phyloP scores from a whole-genome alignment of 2,888 invertebrate genomes.

The Cephus sareptanus region DNA sequence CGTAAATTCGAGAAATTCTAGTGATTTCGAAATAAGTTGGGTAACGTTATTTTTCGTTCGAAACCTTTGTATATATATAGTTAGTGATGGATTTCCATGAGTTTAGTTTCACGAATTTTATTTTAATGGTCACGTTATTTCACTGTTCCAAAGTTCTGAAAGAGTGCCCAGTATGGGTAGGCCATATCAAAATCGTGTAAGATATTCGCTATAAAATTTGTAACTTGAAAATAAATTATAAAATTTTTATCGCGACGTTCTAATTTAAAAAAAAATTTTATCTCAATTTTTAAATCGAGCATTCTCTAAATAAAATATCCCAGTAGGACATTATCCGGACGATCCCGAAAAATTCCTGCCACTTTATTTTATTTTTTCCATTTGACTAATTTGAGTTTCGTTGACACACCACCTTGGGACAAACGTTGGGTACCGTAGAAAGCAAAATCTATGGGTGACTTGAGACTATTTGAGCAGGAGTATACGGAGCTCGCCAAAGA shows the following conservation, averaged over 20 bases:
- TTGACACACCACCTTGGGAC: slow-evolving; percentile 33
- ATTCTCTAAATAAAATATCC: background rate
- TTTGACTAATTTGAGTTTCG: slow-evolving; percentile 36
- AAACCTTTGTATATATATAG: background rate
- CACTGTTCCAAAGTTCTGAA: background rate
- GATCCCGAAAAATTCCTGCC: background rate
- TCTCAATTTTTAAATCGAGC: background rate
- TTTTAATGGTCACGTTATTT: background rate
- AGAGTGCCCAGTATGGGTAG: background rate
- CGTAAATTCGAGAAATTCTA: background rate
- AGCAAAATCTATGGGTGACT: slow-evolving; percentile 70
- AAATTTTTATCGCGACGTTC: too few species aligned
- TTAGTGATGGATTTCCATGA: background rate
- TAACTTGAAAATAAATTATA: too few species aligned
- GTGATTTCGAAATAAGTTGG: background rate
- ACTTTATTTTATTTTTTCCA: background rate
- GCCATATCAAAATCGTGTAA: background rate
- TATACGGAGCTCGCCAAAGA: slow-evolving; percentile 50
- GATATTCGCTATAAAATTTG: too few species aligned
- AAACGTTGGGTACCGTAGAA: slow-evolving; percentile 60
- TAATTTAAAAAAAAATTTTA: too few species aligned
- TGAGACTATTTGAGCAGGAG: slow-evolving; percentile 61
- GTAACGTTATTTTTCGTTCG: background rate
- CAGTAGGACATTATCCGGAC: too few species aligned
- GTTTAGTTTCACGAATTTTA: background rate